These are phyloP conservation scores for Vanessa cardui DNA, from an alignment of 2,888 invertebrate species.

Conservation along the genomic window DNA sequence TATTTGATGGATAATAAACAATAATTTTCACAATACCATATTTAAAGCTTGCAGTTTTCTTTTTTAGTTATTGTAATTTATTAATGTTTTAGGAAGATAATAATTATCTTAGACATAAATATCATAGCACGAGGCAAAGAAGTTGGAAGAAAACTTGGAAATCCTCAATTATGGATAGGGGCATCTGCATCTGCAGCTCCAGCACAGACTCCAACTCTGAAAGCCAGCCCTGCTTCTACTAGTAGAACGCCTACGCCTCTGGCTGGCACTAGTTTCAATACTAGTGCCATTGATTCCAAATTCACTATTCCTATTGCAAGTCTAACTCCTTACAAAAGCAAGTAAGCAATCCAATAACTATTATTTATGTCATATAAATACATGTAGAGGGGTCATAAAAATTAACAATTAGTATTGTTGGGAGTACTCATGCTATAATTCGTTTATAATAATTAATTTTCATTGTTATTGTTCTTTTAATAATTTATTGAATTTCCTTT, in stretches of 20 bases:
- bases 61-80: neutral
- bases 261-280: constrained; percentile 59
- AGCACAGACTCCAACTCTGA: constrained; percentile 47
- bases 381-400: too few species aligned
- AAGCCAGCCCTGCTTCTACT: constrained; percentile 46
- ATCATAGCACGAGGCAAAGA: constrained; percentile 87
- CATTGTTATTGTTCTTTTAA: too few species aligned
- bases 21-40: too few species aligned
- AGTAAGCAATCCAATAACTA: constrained; percentile 73
- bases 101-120: constrained; percentile 91
- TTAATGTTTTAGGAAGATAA: constrained; percentile 85
- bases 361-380: neutral
- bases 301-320: constrained; percentile 90
- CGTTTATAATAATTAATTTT: too few species aligned
- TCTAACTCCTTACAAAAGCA: constrained; percentile 96
- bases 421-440: too few species aligned
- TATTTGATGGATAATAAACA: too few species aligned
- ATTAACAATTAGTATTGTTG: too few species aligned
- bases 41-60: too few species aligned
- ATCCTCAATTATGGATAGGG: constrained; percentile 87
- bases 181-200: constrained; percentile 52
- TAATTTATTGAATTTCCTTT: too few species aligned
- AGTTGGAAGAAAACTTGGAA: constrained; percentile 90
- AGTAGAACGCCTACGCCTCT: constrained; percentile 38
- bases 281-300: constrained; percentile 71